phyloP scores from a whole-genome alignment of 2,113 vertebrate species.

The Lucifuga dentata region DNA sequence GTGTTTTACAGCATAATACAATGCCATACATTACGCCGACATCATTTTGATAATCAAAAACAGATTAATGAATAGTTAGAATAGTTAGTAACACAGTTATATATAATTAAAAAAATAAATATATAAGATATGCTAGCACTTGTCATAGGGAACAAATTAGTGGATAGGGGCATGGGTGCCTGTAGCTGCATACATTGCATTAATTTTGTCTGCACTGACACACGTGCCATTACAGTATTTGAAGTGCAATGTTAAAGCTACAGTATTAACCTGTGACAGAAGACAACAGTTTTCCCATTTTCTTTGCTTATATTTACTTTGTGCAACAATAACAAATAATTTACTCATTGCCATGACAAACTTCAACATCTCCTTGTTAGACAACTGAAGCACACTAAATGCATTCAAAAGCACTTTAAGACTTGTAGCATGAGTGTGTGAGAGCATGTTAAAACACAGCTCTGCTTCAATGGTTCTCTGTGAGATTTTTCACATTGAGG shows the following conservation, averaged over 20 bases:
- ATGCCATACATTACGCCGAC: constrained; percentile 2
- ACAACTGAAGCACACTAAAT: constrained; percentile 64
- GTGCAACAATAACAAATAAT: constrained; percentile 5
- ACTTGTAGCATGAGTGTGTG: constrained; percentile 62
- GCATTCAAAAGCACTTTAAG: constrained; percentile 75
- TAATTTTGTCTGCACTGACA: constrained; percentile 29
- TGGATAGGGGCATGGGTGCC: constrained; percentile 26
- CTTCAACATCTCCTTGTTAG: constrained; percentile 29
- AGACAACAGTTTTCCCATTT: neutral
- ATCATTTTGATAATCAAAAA: constrained; percentile 12
- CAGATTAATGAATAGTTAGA: constrained; percentile 38
- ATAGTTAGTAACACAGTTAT: constrained; percentile 23
- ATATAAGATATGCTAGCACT: constrained; percentile 30
- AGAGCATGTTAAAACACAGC: constrained; percentile 54
- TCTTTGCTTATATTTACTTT: neutral
- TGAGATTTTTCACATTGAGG: constrained; percentile 38
- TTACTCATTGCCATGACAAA: constrained; percentile 10
- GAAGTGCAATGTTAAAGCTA: constrained; percentile 7
- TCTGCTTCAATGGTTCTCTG: constrained; percentile 43
- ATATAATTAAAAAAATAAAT: constrained; percentile 28
- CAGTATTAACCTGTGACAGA: neutral
- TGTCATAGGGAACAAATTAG: constrained; percentile 32
- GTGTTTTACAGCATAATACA: constrained; percentile 6
- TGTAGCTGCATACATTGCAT: constrained; percentile 15
- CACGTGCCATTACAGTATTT: constrained; percentile 43